These are phyloP conservation scores for Bubo scandiacus DNA, from an alignment of 2,113 vertebrate species.

Conservation along the genomic window DNA sequence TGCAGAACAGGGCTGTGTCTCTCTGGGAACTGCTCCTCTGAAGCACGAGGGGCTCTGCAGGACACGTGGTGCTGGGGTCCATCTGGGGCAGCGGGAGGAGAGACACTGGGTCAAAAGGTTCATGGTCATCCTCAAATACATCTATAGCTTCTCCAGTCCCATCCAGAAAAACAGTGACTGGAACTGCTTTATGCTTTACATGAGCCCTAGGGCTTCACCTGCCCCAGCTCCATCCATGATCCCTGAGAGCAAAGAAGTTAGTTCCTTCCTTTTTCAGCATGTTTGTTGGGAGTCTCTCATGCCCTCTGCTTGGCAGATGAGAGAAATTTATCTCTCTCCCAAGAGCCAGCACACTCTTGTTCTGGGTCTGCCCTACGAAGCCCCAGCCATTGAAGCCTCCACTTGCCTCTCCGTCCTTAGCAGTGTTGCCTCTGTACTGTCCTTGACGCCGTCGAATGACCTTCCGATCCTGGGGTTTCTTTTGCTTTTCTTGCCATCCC, in stretches of 20 bases:
- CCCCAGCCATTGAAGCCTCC: background rate
- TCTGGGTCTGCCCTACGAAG: background rate
- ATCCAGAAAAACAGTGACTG: background rate
- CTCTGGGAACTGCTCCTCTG: background rate
- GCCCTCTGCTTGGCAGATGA: background rate
- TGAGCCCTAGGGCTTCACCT: background rate
- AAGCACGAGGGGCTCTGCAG: background rate
- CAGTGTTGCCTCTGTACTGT: accelerated
- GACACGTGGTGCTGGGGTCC: background rate
- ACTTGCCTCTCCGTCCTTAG: background rate
- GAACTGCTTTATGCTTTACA: background rate
- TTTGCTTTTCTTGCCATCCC: constrained; percentile 46
- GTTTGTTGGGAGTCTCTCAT: background rate
- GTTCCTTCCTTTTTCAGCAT: background rate
- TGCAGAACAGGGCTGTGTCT: accelerated
- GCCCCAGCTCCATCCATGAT: background rate
- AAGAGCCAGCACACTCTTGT: background rate
- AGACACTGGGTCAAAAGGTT: background rate
- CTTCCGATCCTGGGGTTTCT: constrained; percentile 43
- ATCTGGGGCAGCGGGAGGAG: background rate
- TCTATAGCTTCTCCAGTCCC: background rate
- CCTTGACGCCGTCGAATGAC: background rate
- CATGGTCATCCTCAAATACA: background rate
- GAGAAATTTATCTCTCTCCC: background rate
- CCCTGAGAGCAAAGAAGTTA: background rate